Evolutionary conservation across 2,888 invertebrate genomes (phyloP), one percentile per base, ranked within the genome.

Genomic region (Himalopsyche kuldschensis): DNA sequence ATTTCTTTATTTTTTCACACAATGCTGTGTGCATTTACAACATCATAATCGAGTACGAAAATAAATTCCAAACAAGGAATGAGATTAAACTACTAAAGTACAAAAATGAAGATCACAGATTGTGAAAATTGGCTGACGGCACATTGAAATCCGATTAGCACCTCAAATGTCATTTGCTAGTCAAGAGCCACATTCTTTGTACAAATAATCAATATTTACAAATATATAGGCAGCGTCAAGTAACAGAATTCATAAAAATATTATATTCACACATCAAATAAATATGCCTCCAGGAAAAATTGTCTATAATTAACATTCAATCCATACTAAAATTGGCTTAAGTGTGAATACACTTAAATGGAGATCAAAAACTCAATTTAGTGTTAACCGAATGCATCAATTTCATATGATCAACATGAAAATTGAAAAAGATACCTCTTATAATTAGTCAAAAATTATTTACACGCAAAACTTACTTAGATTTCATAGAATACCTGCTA

Each of bases 91-190:
- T 75, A 75, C n/a, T n/a, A 30, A 32, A 77, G 17, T 55, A 55
- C 55, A 77, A 77, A 77, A 77, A n/a, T 35, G 77, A 77, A 77
- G 35, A 77, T 77, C 77, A 77, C 77, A 77, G 77, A 32, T 77
- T 77, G 35, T 77, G 35, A 77, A 32, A 35, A 24, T 77, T 32
- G 77, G 41, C 41, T 77, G 32, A 35, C 75, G 75, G 75, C 30
- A 75, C n/a, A 31, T 27, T 27, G 30, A 30, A 75, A 31, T 75
- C 31, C 32, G 8, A 32, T 75, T n/a, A 75, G 75, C 75, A 75
- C 75, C 30, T 75, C 75, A 31, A 27, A 75, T 75, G 32, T 75
- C 17, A 75, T 31, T 27, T 30, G 27, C 10, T 3, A 75, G 17
- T n/a, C 27, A 6, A 55, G 55, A 55, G 55, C 55, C 55, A 20